These are phyloP conservation scores for Acleris sparsana DNA, from an alignment of 2,888 invertebrate species.

Conservation along the genomic window DNA sequence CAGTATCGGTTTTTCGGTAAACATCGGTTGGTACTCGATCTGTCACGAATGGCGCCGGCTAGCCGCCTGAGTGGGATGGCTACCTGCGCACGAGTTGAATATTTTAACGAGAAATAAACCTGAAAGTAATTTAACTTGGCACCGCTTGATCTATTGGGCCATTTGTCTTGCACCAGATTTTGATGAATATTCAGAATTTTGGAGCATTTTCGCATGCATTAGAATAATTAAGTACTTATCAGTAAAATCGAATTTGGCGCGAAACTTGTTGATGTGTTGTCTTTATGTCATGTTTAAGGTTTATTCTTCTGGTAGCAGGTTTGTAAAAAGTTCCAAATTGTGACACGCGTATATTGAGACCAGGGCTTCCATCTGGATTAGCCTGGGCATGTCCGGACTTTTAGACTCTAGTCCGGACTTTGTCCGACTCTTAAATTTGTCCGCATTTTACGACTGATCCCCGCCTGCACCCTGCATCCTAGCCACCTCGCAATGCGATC, in stretches of 20 bases:
- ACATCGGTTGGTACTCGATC: not conserved
- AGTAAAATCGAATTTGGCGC: not conserved
- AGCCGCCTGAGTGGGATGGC: constrained; percentile 45
- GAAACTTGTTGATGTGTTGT: not conserved
- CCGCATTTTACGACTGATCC: too few species aligned
- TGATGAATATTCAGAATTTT: constrained; percentile 28
- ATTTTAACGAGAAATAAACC: constrained; percentile 32
- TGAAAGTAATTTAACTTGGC: constrained; percentile 35
- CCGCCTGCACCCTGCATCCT: too few species aligned
- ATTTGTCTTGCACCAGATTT: constrained; percentile 32
- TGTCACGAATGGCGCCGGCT: constrained; percentile 31
- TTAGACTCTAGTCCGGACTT: too few species aligned
- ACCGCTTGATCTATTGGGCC: constrained; percentile 33
- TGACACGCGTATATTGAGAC: too few species aligned
- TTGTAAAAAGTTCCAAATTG: too few species aligned
- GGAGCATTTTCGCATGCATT: constrained; percentile 5
- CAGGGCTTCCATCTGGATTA: too few species aligned
- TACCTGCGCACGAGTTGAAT: constrained; percentile 36
- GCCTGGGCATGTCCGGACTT: too few species aligned
- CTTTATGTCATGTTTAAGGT: too few species aligned
- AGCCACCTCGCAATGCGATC: too few species aligned
- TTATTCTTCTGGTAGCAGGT: too few species aligned
- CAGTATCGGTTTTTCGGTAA: constrained; percentile 7
- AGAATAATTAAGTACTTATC: too few species aligned
- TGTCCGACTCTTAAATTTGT: too few species aligned